Evolutionary conservation across 2,113 vertebrate species (phyloP).

Genomic region (Porphyrio hochstetteri): DNA sequence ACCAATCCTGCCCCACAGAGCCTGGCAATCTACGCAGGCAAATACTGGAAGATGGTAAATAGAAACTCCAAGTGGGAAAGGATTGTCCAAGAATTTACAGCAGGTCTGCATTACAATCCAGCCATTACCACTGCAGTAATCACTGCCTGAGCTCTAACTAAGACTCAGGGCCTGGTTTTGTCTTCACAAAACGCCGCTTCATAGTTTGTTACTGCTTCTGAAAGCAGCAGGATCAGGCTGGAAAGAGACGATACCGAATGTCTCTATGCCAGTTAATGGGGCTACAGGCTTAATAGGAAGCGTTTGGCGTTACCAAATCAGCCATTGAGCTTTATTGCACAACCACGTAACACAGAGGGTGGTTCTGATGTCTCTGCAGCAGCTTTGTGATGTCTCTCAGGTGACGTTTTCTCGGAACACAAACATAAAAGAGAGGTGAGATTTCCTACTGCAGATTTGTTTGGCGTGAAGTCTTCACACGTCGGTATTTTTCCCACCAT

Average conservation of each 20-base stretch:
- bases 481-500: neutral
- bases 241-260: neutral
- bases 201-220: neutral
- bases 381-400: neutral
- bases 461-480: neutral
- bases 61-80: neutral
- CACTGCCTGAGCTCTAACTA: neutral
- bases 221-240: neutral
- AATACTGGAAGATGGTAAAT: neutral
- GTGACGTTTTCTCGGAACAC: neutral
- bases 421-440: neutral
- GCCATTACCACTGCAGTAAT: neutral
- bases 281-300: neutral
- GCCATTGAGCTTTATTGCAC: neutral
- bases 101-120: neutral
- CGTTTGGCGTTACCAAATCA: neutral
- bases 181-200: neutral
- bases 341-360: neutral
- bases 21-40: neutral
- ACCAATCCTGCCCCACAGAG: neutral
- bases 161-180: neutral
- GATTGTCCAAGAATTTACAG: neutral
- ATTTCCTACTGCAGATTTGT: neutral
- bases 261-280: accelerated
- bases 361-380: neutral